Conservation (phyloP, 2,797 vertebrate species). For the Phalanger gymnotis region DNA sequence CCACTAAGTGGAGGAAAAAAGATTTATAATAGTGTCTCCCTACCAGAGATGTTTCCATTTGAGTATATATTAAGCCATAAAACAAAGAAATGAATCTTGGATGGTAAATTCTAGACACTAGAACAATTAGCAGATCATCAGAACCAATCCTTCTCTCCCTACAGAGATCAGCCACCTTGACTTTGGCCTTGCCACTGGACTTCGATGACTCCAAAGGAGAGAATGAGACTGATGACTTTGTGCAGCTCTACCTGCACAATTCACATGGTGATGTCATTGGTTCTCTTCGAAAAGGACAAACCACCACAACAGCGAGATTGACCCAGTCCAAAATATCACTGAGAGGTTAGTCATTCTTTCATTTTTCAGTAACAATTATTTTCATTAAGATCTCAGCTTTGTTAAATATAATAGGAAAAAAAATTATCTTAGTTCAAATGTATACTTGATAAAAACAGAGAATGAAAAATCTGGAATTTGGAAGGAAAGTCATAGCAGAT, state of each 20-base stretch:
- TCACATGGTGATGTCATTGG: not conserved
- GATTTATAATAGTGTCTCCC: not conserved
- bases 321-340: not conserved
- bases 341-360: not conserved
- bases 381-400: not conserved
- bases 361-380: not conserved
- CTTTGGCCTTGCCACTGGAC: not conserved
- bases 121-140: not conserved
- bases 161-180: not conserved
- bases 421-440: not conserved
- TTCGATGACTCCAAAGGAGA: not conserved
- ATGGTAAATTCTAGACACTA: not conserved
- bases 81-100: not conserved
- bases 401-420: not conserved
- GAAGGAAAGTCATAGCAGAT: not conserved
- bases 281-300: not conserved
- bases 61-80: not conserved
- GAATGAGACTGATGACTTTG: not conserved
- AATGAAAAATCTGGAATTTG: not conserved
- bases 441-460: not conserved
- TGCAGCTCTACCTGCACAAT: not conserved
- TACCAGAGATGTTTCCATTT: not conserved
- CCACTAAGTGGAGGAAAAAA: not conserved
- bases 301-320: not conserved
- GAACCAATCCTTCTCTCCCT: not conserved